Evolutionary conservation across 1,140 invertebrate species (phyloP).

Genomic region (Pomacea maculata): DNA sequence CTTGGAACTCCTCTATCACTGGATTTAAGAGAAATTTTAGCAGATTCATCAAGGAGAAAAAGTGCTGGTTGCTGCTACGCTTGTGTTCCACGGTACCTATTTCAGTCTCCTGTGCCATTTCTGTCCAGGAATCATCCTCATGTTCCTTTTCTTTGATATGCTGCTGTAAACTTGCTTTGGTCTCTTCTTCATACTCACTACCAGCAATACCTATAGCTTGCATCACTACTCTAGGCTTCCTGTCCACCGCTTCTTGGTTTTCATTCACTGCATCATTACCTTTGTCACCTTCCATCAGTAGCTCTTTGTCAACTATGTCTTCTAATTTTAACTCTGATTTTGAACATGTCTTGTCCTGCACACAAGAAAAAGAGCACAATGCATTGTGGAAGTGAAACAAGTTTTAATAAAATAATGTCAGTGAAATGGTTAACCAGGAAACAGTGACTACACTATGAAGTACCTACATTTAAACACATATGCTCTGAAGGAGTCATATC

Average conservation of each 20-base stretch:
- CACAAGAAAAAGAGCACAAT: too few species aligned
- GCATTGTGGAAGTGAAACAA: too few species aligned
- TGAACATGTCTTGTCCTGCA: too few species aligned
- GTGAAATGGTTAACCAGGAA: too few species aligned
- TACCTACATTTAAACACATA: too few species aligned
- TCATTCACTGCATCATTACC: not conserved
- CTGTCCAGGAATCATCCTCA: conserved; percentile 10
- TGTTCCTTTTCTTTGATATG: not conserved
- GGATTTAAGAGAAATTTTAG: conserved; percentile 44
- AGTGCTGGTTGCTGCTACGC: conserved; percentile 18
- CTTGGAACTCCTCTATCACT: conserved; percentile 45
- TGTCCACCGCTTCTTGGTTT: not conserved
- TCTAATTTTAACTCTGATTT: too few species aligned
- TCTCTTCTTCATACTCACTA: not conserved
- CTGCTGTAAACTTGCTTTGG: not conserved
- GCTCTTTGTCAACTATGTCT: not conserved
- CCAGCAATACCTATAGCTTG: not conserved
- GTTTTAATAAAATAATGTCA: too few species aligned
- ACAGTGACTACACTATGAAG: too few species aligned
- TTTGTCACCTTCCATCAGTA: too few species aligned
- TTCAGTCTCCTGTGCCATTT: conserved; percentile 10
- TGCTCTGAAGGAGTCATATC: too few species aligned
- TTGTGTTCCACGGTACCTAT: not conserved
- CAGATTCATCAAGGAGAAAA: conserved; percentile 43
- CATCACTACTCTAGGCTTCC: not conserved